Conservation (phyloP, 1,140 invertebrate genomes). For the Procambarus clarkii region DNA sequence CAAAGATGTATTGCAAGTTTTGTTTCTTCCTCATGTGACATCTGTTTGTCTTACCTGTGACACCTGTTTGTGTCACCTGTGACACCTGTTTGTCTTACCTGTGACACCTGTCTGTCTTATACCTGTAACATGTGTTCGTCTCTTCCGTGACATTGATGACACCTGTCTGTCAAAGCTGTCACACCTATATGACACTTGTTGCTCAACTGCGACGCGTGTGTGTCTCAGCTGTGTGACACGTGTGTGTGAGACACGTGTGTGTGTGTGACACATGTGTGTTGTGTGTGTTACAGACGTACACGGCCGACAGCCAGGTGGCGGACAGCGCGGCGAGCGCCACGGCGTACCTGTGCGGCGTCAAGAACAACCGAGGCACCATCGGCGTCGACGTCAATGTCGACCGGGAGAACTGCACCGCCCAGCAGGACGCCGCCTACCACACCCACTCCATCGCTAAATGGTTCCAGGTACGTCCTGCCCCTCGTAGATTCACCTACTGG, state of each 20-base stretch:
- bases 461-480: slow-evolving; percentile 57
- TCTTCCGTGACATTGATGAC: too few species aligned
- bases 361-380: slow-evolving; percentile 76
- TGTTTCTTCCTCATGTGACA: too few species aligned
- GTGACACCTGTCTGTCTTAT: too few species aligned
- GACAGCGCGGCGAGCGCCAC: slow-evolving; percentile 93
- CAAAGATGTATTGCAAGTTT: too few species aligned
- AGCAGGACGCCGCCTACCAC: slow-evolving; percentile 77
- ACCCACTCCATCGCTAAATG: slow-evolving; percentile 80
- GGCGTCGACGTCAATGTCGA: slow-evolving; percentile 66
- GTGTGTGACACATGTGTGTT: neutral
- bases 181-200: too few species aligned
- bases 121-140: too few species aligned
- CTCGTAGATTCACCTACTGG: too few species aligned
- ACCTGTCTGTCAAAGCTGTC: too few species aligned
- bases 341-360: slow-evolving; percentile 89
- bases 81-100: too few species aligned
- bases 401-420: slow-evolving; percentile 78
- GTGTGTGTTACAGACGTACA: slow-evolving; percentile 59
- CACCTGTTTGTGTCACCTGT: too few species aligned
- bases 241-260: neutral
- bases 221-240: neutral
- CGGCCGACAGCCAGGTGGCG: slow-evolving; percentile 76
- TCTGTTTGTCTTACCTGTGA: too few species aligned
- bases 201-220: too few species aligned